These are phyloP conservation scores for Micromys minutus DNA, from an alignment of 2,113 vertebrate species.

Conservation along the genomic window DNA sequence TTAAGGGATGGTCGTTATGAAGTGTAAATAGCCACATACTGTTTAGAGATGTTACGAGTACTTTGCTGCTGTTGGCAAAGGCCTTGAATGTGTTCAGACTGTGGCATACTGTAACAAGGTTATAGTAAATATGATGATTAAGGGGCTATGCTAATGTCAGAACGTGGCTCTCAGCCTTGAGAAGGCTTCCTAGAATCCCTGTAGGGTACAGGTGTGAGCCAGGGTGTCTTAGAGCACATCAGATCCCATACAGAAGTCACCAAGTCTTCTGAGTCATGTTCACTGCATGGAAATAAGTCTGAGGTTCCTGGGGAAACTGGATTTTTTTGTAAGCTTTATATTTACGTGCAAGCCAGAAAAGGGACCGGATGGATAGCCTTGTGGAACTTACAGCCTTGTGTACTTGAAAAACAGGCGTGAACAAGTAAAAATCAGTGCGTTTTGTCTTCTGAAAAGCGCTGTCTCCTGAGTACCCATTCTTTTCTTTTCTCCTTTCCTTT, in stretches of 20 bases:
- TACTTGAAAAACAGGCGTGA: slow-evolving; percentile 20
- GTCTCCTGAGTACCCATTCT: not conserved
- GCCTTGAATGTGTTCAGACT: not conserved
- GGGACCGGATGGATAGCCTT: not conserved
- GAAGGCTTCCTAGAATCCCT: not conserved
- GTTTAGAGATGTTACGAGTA: not conserved
- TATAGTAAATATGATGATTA: not conserved
- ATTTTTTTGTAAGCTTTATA: slow-evolving; percentile 2
- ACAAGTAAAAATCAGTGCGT: slow-evolving; percentile 10
- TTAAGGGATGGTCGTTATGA: not conserved
- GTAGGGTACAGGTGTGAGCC: not conserved
- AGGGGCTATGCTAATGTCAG: not conserved
- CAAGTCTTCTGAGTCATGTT: slow-evolving; percentile 21
- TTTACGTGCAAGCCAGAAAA: not conserved
- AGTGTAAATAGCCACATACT: not conserved
- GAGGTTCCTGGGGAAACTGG: not conserved
- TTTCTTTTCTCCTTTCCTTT: not conserved
- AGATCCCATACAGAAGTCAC: not conserved
- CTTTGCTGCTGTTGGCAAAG: not conserved
- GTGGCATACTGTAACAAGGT: not conserved
- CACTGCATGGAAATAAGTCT: not conserved
- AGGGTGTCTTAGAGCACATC: not conserved
- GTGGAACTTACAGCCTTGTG: not conserved
- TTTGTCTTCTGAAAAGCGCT: not conserved
- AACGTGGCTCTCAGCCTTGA: not conserved